phyloP scores from a whole-genome alignment of 2,113 vertebrate species.

The Seriola quinqueradiata region DNA sequence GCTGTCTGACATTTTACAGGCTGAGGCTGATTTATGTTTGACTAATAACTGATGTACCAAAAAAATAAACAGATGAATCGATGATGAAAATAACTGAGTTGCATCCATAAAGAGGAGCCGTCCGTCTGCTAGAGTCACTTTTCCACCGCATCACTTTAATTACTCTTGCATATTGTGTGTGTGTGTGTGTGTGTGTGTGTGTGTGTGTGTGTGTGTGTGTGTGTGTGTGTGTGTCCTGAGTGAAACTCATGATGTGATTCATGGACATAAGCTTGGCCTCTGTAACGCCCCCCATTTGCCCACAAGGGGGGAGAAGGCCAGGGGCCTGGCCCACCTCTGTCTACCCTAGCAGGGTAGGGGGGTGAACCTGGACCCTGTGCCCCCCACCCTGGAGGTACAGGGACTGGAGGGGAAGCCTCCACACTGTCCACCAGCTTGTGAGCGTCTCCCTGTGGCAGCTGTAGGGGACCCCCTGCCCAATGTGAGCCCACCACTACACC shows the following conservation, averaged over 20 bases:
- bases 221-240: slow-evolving; percentile 46
- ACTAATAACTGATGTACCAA: background rate
- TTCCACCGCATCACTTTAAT: slow-evolving; percentile 32
- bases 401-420: slow-evolving; percentile 75
- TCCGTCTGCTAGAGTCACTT: slow-evolving; percentile 7
- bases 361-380: slow-evolving; percentile 75
- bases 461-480: slow-evolving; percentile 75
- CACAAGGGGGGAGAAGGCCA: slow-evolving; percentile 55
- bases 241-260: slow-evolving; percentile 63
- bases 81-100: background rate
- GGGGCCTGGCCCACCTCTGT: slow-evolving; percentile 72
- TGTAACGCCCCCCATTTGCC: slow-evolving; percentile 44
- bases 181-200: slow-evolving; percentile 43
- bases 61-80: background rate
- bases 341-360: slow-evolving; percentile 51
- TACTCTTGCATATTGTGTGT: slow-evolving; percentile 26
- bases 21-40: background rate
- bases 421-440: slow-evolving; percentile 80
- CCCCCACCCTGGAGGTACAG: slow-evolving; percentile 42
- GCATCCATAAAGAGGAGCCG: background rate
- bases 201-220: slow-evolving; percentile 53
- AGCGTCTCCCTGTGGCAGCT: slow-evolving; percentile 86
- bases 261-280: slow-evolving; percentile 49
- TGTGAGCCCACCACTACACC: slow-evolving; percentile 62
- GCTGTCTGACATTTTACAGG: slow-evolving; percentile 3